Base-by-base conservation (phyloP, 2,113 vertebrate species). In the Epinephelus moara region DNA sequence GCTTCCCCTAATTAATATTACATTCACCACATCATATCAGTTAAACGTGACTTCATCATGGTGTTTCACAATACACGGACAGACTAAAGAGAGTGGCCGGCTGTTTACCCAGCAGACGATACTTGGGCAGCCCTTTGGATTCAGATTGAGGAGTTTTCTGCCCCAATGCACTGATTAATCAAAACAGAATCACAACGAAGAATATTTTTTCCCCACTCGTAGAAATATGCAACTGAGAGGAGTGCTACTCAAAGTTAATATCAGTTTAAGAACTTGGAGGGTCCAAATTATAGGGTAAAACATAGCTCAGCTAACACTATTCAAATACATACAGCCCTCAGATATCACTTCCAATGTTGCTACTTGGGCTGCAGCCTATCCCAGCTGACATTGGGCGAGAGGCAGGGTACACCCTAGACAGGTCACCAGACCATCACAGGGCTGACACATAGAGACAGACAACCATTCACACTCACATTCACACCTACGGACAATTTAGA, bases 1-100 rank as follows among this genome's bases (percentile, higher is more conserved):
- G 37, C 47, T 23, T 40, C 18, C 27, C 27, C 60, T 70, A 47
- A 86, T 74, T 82, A 78, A 78, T 57, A 37, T 55, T 14, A 49
- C 37, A 70, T 52, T 68, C 23, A 42, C 30, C 27, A 21, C 25
- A 50, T 66, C 33, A 14, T 4, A 78, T 75, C 67, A 70, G 52
- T 56, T 77, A 37, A 62, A 75, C 8, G 4, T n/a, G 6, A 64
- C 61, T 70, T 57, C 21, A 63, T 75, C 33, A 33, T 14, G 17
- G 18, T 61, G 55, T n/a, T 55, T 40, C 74, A 45, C 33, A 70
- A 75, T 25, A 40, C 50, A 30, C 1, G 4, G n/a, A 80, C 64
- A 59, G 57, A 13, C 21, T 1, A 37, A 70, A 15, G 61, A 49
- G 50, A 23, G 61, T 13, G 23, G 42, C 53, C 1, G 5, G 33